phyloP scores from a whole-genome alignment of 1,140 invertebrate genomes.

The Formica exsecta region DNA sequence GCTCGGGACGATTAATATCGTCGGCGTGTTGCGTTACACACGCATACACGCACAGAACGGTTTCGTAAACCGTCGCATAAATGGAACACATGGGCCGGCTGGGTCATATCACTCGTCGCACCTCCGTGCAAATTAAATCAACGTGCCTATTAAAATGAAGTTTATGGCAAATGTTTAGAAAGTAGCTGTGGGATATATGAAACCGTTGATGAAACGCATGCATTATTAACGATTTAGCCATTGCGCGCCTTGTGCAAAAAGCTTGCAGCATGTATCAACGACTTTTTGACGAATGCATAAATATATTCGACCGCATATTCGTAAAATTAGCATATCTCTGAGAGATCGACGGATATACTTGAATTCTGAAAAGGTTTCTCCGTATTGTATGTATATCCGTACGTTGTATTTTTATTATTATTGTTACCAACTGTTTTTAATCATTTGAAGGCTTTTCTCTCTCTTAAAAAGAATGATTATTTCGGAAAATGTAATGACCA shows the following conservation, averaged over 20 bases:
- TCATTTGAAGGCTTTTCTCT: background rate
- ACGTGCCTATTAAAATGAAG: conserved; percentile 46
- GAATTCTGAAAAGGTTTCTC: background rate
- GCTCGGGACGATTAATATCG: conserved; percentile 49
- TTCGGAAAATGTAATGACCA: background rate
- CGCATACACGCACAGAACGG: background rate
- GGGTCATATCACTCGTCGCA: conserved; percentile 30
- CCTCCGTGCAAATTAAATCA: conserved; percentile 59
- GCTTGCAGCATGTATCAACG: background rate
- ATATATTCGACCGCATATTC: conserved; percentile 1
- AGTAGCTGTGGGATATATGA: conserved; percentile 13
- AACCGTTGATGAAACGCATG: conserved; percentile 36
- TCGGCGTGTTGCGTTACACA: background rate
- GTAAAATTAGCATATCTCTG: background rate
- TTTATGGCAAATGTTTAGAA: conserved; percentile 52
- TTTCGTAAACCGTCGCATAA: conserved; percentile 46
- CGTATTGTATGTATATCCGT: background rate
- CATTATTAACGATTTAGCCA: conserved; percentile 45
- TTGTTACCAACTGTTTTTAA: background rate
- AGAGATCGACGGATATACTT: background rate
- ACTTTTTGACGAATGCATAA: conserved; percentile 8
- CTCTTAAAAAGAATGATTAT: background rate
- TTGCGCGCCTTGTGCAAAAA: background rate
- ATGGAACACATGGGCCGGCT: conserved; percentile 26
- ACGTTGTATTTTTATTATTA: background rate